These are phyloP conservation scores for Ficedula albicollis DNA, from an alignment of 2,797 vertebrate species.

Conservation along the genomic window DNA sequence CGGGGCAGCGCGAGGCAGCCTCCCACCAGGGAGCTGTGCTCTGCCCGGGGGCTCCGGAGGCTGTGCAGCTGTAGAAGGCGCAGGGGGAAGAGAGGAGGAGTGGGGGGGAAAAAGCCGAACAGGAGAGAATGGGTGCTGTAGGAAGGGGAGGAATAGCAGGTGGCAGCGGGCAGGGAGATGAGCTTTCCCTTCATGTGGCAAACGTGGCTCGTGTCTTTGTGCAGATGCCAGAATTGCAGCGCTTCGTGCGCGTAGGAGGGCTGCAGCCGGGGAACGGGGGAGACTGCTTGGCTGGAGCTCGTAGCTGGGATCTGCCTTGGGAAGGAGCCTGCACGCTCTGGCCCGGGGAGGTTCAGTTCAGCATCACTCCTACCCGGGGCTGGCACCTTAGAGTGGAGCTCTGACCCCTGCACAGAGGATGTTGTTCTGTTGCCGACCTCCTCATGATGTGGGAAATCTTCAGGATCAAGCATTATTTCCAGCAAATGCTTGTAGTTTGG, in stretches of 20 bases:
- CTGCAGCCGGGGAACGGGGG: background rate
- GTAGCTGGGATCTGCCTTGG: background rate
- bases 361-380: rapidly evolving
- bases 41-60: background rate
- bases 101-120: rapidly evolving
- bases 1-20: no score
- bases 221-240: background rate
- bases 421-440: background rate
- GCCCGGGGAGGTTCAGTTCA: background rate
- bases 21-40: background rate
- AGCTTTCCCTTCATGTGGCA: background rate
- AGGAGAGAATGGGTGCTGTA: background rate
- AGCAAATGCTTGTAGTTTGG: background rate
- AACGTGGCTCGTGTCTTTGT: background rate
- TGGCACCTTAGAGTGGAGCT: background rate
- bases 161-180: background rate
- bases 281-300: background rate
- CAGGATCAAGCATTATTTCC: background rate
- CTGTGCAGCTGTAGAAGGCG: background rate
- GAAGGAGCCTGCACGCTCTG: rapidly evolving
- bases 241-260: background rate
- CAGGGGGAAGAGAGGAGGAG: background rate
- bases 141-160: background rate
- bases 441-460: background rate
- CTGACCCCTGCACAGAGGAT: background rate